Evolutionary conservation across 2,888 invertebrate genomes (phyloP).

Genomic region (Ophioninae sp.): DNA sequence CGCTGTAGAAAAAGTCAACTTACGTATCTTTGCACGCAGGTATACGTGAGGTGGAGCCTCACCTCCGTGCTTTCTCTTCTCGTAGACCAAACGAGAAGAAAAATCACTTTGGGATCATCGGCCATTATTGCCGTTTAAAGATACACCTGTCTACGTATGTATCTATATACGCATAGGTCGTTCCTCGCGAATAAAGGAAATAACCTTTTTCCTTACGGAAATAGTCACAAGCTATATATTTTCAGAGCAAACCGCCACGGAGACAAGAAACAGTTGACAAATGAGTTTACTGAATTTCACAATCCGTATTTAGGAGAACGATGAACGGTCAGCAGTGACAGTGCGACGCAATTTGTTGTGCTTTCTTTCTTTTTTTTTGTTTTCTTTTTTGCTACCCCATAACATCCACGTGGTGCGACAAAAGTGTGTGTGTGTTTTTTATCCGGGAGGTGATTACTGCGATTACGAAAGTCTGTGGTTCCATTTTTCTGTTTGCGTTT

Average conservation of each 20-base stretch:
- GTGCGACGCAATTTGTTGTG: neutral
- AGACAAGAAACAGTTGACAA: neutral
- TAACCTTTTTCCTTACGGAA: neutral
- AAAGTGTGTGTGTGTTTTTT: slow-evolving; percentile 15
- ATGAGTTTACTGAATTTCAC: slow-evolving; percentile 7
- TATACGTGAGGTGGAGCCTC: slow-evolving; percentile 17
- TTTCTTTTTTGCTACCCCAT: neutral
- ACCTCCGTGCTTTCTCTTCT: slow-evolving; percentile 46
- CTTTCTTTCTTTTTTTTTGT: neutral
- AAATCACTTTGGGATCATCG: slow-evolving; percentile 47
- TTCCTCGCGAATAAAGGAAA: neutral
- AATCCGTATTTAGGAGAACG: neutral
- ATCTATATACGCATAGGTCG: neutral
- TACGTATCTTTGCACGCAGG: neutral
- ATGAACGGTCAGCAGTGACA: slow-evolving; percentile 22
- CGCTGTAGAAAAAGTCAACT: slow-evolving; percentile 14
- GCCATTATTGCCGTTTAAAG: slow-evolving; percentile 37
- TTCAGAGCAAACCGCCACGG: neutral
- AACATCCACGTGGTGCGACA: neutral
- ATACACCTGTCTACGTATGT: neutral
- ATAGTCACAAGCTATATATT: neutral
- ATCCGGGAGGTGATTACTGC: neutral
- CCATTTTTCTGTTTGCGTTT: too few species aligned
- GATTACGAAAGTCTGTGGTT: slow-evolving; percentile 25
- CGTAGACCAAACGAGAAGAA: slow-evolving; percentile 28